Percentiles rank a stretch among this genome's conserved stretches.
Conservation (phyloP, 2,113 vertebrate genomes). For the Hippopotamus amphibius region DNA sequence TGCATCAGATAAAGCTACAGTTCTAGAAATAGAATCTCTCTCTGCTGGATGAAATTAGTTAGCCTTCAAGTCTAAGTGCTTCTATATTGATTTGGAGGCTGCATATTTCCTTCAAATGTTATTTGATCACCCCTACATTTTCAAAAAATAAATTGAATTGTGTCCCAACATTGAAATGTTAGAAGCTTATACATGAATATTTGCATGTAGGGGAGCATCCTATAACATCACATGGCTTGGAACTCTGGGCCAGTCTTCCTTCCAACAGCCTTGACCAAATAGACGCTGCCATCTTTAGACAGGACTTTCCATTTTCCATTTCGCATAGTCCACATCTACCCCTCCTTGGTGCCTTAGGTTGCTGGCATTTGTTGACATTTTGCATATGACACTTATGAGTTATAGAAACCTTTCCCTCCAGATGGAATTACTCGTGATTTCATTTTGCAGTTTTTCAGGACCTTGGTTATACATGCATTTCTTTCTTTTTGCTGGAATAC, state of each 20-base stretch:
- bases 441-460: background rate
- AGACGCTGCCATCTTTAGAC: background rate
- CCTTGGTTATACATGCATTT: background rate
- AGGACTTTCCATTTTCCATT: background rate
- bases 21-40: background rate
- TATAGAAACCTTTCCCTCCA: background rate
- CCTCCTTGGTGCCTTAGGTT: background rate
- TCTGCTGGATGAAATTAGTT: background rate
- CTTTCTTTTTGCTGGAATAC: background rate
- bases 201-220: background rate
- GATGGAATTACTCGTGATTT: background rate
- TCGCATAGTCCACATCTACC: background rate
- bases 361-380: background rate
- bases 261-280: background rate
- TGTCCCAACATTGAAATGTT: background rate
- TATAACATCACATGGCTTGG: background rate
- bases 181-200: background rate
- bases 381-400: background rate
- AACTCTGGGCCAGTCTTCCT: fast-evolving
- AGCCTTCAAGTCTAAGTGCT: background rate
- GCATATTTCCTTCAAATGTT: background rate
- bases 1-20: background rate
- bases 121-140: background rate
- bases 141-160: background rate
- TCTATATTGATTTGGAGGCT: background rate